Evolutionary conservation across 2,888 invertebrate species (phyloP), one percentile per base, ranked within the genome.

Genomic region (Dolomedes plantarius): DNA sequence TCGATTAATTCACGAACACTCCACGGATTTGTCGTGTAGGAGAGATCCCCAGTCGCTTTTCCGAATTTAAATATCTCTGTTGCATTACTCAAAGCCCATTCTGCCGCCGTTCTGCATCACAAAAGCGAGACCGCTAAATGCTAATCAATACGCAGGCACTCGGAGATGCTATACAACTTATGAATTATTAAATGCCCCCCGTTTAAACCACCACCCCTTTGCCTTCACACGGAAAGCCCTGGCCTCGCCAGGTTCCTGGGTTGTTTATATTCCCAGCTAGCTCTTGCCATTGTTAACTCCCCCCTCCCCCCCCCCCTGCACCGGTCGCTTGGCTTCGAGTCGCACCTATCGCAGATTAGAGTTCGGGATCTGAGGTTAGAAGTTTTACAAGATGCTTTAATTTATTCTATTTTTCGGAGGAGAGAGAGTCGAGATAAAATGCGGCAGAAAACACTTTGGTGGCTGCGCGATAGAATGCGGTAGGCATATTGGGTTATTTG

Each of bases 161-260:
- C 46, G 64, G 50, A 19, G 71, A 76, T 64, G 71, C 31, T 36
- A 36, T 65, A 67, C 28, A 72, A 76, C 82, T 83, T 83, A 83
- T 83, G 82, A 83, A 83, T 83, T 83, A 83, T 83, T 83, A 75
- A 83, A 83, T 83, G 65, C 62, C 31, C 71, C 76, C 29, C 36
- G 27, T 11, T 72, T 76, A 9, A 7, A 36, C 36, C 9, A 7
- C 36, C n/a, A n/a, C n/a, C n/a, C 36, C 36, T 5, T 32, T 23
- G 13, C 68, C 39, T n/a, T 50, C 41, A 13, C 74, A 46, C 41
- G 41, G 46, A 13, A 46, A 46, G 41, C 41, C 46, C 16, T 16
- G 16, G 41, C 2, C 16, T 1, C n/a, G n/a, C n/a, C n/a, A 11
- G 41, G 41, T 46, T 46, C 16, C 41, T 46, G 13, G 16, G 6